Conservation (phyloP, 2,113 vertebrate species). For the Tautogolabrus adspersus region DNA sequence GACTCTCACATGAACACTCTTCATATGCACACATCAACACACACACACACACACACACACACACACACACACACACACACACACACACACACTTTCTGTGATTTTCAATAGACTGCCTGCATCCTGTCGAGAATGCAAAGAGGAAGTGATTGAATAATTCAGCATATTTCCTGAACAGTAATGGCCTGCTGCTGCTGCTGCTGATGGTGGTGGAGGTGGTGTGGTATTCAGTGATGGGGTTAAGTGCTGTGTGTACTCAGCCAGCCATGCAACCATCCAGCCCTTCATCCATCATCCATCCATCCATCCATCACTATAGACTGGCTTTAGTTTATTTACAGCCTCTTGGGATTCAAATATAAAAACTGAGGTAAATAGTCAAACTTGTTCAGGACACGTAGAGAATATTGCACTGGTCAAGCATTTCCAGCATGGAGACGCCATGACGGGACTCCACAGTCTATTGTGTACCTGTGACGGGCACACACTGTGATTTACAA, state of each 20-base stretch:
- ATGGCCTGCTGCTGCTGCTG: conserved; percentile 63
- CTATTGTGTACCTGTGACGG: no score
- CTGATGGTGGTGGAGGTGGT: conserved; percentile 46
- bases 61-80: conserved; percentile 14
- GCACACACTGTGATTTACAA: no score
- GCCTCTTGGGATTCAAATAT: not conserved
- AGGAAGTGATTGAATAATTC: conserved; percentile 81
- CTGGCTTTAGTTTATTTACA: conserved; percentile 18
- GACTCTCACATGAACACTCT: not conserved
- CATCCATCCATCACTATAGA: not conserved
- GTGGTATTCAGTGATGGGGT: conserved; percentile 65
- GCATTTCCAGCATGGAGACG: no score
- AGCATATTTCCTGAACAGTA: conserved; percentile 80
- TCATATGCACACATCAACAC: conserved; percentile 12
- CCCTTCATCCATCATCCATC: conserved; percentile 9
- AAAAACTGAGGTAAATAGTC: no score
- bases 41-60: conserved; percentile 14
- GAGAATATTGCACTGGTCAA: not conserved
- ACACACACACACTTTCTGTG: conserved; percentile 32
- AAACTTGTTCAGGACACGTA: not conserved
- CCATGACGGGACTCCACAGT: no score
- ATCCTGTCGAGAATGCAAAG: conserved; percentile 68
- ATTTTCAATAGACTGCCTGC: conserved; percentile 57
- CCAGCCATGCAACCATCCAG: conserved; percentile 40
- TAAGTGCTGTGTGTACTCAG: conserved; percentile 71